Base-by-base conservation (phyloP, 2,113 vertebrate genomes). In the Macrotis lagotis region DNA sequence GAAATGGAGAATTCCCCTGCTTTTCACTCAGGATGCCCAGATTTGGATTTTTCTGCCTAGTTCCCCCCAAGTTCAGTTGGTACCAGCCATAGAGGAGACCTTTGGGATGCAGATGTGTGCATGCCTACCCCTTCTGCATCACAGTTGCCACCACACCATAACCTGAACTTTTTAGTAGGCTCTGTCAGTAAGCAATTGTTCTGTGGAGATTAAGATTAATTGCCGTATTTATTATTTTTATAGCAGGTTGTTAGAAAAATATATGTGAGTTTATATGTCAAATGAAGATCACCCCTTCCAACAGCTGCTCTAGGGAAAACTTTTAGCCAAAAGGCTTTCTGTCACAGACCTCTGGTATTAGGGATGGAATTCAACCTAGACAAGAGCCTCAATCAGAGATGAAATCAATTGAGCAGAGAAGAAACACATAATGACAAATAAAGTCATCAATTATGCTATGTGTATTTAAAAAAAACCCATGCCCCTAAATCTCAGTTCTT, bases 221-320 rank as follows among this genome's bases (percentile, higher is more conserved):
- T 89, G 37, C 37, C 26, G 3, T 95, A 94, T 95, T 98, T 95
- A 94, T 95, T 96, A 88, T 95, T 98, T 98, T 98, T 97, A 97
- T 91, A 93, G 90, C 52, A 91, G 93, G 44, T 96, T 91, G 93
- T 93, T 98, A 96, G 93, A 91, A 96, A 98, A 98, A 97, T 93
- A 31, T 92, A 92, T 88, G 50, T 95, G 94, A 49, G 92, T 95
- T 98, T 97, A 94, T 94, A 14, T 94, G 94, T 98, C 93, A 97
- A 92, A 96, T 74, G 91, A 97, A 98, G 96, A 97, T 97, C 90
- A 95, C 92, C 93, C 83, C 92, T 96, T 97, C 66, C 93, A 94
- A 47, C 37, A 53, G 92, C 93, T 88, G 6, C 92, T 96, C 94
- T 90, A 51, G 51, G 19, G 91, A 93, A 96, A 97, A 95, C 91